Evolutionary conservation across 2,888 invertebrate genomes (phyloP), one percentile per base, ranked within the genome.

Genomic region (Criorhina ranunculi): DNA sequence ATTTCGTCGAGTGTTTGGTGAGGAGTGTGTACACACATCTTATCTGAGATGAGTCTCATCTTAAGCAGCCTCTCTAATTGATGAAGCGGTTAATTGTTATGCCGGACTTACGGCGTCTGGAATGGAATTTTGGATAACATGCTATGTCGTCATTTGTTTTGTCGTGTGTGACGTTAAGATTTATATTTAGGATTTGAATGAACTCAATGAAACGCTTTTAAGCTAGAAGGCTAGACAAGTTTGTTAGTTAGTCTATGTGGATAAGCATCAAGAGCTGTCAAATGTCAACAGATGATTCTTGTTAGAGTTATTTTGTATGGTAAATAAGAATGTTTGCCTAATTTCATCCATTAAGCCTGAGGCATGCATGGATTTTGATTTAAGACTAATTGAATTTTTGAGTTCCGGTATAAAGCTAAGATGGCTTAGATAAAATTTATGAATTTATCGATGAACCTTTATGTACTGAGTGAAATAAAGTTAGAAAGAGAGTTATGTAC

Each of bases 71-170:
- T 44, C 69, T 69, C 44, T 44, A 57, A 44, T 33, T 69, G 55
- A 44, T 31, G 44, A 35, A 55, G 42, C 44, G 15, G 40, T 69
- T 69, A 44, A 69, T 75, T 64, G 55, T 31, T 55, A 17, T 75
- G 64, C 75, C 75, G 75, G 75, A 75, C 75, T 64, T 75, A 33
- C 9, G 73, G 53, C 60, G 46, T 60, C 15, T 46, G 11, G 40
- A 44, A 24, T 62, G 42, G 42, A 62, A 60, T 73, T 72, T 60
- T 40, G 59, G 53, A 12, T 35, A 70, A 70, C 37, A 37, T 15
- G 49, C 12, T 40, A 17, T 70, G 37, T 59, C 46, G 70, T 70
- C 70, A 70, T 57, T 55, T 57, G 57, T 55, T 60, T 59, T 49
- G 24, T 40, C 12, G 15, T 35, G 12, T 64, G 62, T 64, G 73